phyloP scores from a whole-genome alignment of 2,113 vertebrate species.

The Indicator indicator region DNA sequence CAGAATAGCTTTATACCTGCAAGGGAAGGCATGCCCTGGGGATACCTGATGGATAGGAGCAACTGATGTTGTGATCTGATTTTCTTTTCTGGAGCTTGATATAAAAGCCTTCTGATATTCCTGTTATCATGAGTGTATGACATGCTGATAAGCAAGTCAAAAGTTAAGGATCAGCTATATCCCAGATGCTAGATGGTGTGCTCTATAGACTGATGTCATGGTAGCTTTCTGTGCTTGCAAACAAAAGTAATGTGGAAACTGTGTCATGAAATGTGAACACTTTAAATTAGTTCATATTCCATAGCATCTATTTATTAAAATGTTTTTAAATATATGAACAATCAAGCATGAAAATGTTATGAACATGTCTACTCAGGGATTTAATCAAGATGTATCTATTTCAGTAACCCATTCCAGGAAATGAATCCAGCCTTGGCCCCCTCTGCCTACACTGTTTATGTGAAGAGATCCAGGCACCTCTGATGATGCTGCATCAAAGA shows the following conservation, averaged over 20 bases:
- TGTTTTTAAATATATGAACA: neutral
- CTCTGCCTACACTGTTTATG: conserved; percentile 17
- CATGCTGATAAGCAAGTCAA: neutral
- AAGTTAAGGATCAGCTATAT: neutral
- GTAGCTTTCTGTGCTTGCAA: neutral
- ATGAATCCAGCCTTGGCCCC: conserved; percentile 19
- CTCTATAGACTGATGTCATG: neutral
- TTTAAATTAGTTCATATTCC: neutral
- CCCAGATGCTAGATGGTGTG: neutral
- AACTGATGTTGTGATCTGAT: neutral
- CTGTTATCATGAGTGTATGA: neutral
- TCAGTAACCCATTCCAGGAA: conserved; percentile 50
- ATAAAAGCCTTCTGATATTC: neutral
- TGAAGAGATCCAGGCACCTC: conserved; percentile 11
- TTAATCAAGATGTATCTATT: conserved; percentile 54
- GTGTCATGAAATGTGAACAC: neutral
- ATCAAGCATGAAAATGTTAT: neutral
- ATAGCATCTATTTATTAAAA: neutral
- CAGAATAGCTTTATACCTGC: neutral
- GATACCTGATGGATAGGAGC: neutral
- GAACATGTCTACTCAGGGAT: neutral
- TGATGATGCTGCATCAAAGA: conserved; percentile 25
- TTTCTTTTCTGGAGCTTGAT: neutral
- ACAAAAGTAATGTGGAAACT: neutral
- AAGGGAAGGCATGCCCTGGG: neutral